Base-by-base conservation (phyloP, 2,888 invertebrate genomes). In the Drosophila parthenogenetica region DNA sequence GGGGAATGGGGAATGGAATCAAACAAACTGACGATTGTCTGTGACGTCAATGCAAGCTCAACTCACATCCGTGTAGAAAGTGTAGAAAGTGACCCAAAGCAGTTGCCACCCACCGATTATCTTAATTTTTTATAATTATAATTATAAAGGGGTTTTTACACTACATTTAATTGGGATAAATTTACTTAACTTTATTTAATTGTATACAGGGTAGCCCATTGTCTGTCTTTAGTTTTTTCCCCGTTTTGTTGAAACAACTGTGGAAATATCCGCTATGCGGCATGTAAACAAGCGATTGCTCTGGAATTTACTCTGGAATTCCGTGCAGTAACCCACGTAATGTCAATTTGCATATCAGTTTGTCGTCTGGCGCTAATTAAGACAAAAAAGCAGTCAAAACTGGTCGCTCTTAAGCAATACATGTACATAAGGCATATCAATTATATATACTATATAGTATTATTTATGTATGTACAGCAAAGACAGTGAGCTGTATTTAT, bases 31-130 rank as follows among this genome's bases (percentile, higher is more conserved):
- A 57, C 45, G 51, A 29, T 17, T 67, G 57, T 84, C 86, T 67
- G 57, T 84, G 88, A 84, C 84, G 84, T 84, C 88, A 84, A 84
- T 84, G 79, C 73, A 53, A 58, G 69, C 62, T 53, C 50, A 82
- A 79, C 62, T 53, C 50, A 82, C 85, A 87, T 87, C 87, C 87
- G 86, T 69, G 82, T 77, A 82, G 86, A 84, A 84, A 84, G 88
- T 39, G 16, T 50, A 43, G 88, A 87, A 84, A 84, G 88, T 79
- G 73, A 69, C 79, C 72, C 40, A 71, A 63, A 63, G 50, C 61
- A 46, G 25, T 22, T 4, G 16, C 11, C 11, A 2, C 17, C 37
- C 53, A 19, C 14, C 17, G 13, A 46, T 53, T 62, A 63, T 71
- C 51, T 68, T 49, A 35, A 35, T 13, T 35, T 35, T 35, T 3